Base-by-base conservation (phyloP, 2,888 invertebrate species). In the Merodon equestris region DNA sequence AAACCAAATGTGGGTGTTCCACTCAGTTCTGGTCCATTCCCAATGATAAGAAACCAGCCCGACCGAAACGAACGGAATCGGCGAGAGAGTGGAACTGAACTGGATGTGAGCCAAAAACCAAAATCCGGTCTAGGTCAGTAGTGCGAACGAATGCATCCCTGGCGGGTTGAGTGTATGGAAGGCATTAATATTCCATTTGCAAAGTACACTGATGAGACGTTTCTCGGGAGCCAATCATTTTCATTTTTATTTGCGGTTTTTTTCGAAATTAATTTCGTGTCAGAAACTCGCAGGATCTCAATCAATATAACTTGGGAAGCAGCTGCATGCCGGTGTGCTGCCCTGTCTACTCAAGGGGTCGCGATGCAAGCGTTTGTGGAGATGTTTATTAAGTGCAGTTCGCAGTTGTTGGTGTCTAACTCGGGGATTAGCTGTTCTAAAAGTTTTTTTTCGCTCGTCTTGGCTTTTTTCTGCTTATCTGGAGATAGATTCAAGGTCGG, bases 41-140 rank as follows among this genome's bases (percentile, higher is more conserved):
- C 13, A 2, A 9, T 72, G 76, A 77, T 72, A 66, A 77, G 60
- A 40, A 54, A 9, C 44, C 17, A 60, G 4, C 19, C 19, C 15
- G 12, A 12, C 13, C n/a, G 19, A 9, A 42, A 47, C 10, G n/a
- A n/a, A 18, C 15, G 34, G 40, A 51, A 42, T 40, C 40, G 34
- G 18, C 36, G 27, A 15, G 19, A 60, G 53, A 56, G 45, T 61
- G 54, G 36, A 68, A 61, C 9, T 9, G 12, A 51, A 44, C 13
- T 14, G 3, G 51, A 47, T 9, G 36, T 27, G 36, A 40, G 14
- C 15, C 48, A 14, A 19, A 45, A 34, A 58, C n/a, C 34, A 53
- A 66, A 73, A 58, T 48, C 73, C 61, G 73, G 67, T 73, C 77
- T 77, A 63, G 77, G 77, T 77, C 77, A 77, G 77, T 63, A 73